Conservation (phyloP, 2,113 vertebrate species). For the Microcebus griseorufus region DNA sequence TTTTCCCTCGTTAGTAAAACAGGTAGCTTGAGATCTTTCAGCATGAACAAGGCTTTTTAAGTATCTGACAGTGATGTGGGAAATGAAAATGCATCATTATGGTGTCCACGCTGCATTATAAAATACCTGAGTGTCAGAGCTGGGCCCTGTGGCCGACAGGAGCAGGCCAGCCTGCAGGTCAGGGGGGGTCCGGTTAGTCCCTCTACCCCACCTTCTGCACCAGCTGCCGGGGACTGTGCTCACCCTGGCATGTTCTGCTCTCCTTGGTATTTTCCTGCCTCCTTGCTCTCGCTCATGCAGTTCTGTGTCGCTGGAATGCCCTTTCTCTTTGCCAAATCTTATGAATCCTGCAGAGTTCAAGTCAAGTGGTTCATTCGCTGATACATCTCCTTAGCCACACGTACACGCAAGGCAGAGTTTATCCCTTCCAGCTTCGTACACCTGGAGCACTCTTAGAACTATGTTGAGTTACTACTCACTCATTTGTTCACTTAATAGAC, state of each 20-base stretch:
- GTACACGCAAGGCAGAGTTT: background rate
- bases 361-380: background rate
- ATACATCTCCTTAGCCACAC: background rate
- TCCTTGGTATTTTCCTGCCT: background rate
- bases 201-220: background rate
- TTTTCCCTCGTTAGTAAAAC: background rate
- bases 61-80: background rate
- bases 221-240: background rate
- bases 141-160: background rate
- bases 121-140: background rate
- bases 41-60: background rate
- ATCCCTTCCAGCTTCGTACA: background rate
- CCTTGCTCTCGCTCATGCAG: background rate
- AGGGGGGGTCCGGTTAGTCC: background rate
- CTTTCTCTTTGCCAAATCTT: background rate
- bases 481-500: background rate
- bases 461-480: background rate
- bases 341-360: background rate
- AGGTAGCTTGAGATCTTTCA: background rate
- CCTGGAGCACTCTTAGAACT: background rate
- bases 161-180: background rate
- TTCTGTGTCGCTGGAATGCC: background rate
- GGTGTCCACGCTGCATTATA: background rate
- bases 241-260: background rate
- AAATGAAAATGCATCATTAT: background rate